Conservation (phyloP, 2,888 invertebrate species). For the Neoscelio sp. region DNA sequence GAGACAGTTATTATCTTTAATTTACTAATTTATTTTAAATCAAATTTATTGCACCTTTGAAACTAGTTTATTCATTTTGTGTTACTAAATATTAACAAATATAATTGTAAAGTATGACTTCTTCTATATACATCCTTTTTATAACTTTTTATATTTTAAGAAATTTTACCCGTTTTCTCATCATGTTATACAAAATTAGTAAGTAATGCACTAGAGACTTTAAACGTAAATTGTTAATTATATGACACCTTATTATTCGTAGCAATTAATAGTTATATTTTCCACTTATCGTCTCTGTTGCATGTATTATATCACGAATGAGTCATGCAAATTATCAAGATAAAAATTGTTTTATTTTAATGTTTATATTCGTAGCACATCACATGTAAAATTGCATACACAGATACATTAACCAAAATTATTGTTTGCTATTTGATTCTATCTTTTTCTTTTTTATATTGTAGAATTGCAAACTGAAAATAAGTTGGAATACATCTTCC, state of each 20-base stretch:
- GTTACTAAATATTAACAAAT: too few relatives aligned
- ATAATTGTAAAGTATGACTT: background rate
- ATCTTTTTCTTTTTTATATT: too few relatives aligned
- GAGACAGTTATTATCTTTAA: background rate
- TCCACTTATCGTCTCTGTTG: conserved; percentile 2
- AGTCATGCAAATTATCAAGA: conserved; percentile 17
- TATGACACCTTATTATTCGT: conserved; percentile 10
- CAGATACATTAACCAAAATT: too few relatives aligned
- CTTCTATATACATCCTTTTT: background rate
- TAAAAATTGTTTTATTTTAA: conserved; percentile 20
- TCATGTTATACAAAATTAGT: too few relatives aligned
- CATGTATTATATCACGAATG: conserved; percentile 3
- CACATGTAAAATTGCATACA: background rate
- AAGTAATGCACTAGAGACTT: background rate
- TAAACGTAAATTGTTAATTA: background rate
- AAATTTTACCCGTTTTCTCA: too few relatives aligned
- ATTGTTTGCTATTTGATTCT: too few relatives aligned
- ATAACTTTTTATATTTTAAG: background rate
- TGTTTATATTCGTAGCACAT: conserved; percentile 9
- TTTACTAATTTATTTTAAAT: too few relatives aligned
- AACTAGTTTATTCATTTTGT: too few relatives aligned
- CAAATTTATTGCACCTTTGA: too few relatives aligned
- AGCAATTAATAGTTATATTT: conserved; percentile 7
- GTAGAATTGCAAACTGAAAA: conserved; percentile 93
- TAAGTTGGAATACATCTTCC: conserved; percentile 92